phyloP scores from a whole-genome alignment of 2,797 vertebrate genomes.

The Sebastes trivittatus region DNA sequence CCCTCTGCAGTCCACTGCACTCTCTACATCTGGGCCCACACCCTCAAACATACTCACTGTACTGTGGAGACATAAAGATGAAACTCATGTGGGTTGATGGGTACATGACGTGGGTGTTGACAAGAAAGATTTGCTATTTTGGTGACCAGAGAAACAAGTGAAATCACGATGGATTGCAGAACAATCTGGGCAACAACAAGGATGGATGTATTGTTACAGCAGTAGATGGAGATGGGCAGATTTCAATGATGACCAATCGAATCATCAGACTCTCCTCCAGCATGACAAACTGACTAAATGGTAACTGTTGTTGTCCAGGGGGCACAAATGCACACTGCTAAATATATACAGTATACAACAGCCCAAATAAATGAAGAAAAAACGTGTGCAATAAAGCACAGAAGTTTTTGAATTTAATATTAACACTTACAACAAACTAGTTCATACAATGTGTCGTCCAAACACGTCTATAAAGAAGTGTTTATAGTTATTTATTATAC shows the following conservation, averaged over 20 bases:
- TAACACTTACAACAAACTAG: not conserved
- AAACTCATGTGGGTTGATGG: constrained; percentile 6
- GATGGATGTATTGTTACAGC: not conserved
- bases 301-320: not conserved
- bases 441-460: not conserved
- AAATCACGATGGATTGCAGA: not conserved
- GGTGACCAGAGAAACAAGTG: constrained; percentile 3
- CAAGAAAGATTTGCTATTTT: constrained; percentile 17
- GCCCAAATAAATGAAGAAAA: not conserved
- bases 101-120: constrained; percentile 15
- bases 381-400: not conserved
- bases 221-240: not conserved
- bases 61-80: not conserved
- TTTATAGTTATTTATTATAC: not conserved
- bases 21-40: not conserved
- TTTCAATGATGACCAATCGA: not conserved
- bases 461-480: not conserved
- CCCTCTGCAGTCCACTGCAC: not conserved
- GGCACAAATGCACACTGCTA: not conserved
- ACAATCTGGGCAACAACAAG: not conserved
- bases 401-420: not conserved
- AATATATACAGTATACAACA: not conserved
- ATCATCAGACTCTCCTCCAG: not conserved
- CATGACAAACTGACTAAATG: not conserved
- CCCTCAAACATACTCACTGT: not conserved